Base-by-base conservation (phyloP, 2,888 invertebrate genomes). In the Melikaiella ostensackeni region DNA sequence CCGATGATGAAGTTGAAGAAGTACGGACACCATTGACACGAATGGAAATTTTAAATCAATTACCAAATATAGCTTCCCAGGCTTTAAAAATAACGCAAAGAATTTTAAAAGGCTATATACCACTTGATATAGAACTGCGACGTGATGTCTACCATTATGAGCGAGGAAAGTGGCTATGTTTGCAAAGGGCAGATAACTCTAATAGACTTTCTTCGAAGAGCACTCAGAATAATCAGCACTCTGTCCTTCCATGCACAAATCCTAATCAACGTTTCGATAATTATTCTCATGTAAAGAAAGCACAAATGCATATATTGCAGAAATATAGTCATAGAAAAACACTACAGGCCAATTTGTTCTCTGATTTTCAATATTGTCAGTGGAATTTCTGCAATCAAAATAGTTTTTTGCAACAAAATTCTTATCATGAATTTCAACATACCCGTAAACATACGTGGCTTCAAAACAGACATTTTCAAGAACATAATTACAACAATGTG, bases 1-100 rank as follows among this genome's bases (percentile, higher is more conserved):
- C 91, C 0, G 91, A 91, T 46, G 91, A 91, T 57, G 91, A 91
- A 62, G 86, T 90, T 66, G 88, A 91, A 79, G 89, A 89, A 80
- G 85, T 89, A 35, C 89, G 87, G 1, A 81, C 80, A 5, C 85
- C 85, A 5, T 81, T 89, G 85, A 85, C 90, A 5, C 84, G 89
- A 75, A 87, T 87, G 86, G 90, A 91, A 66, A 86, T 91, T 79
- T 82, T 91, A 27, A 89, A 91, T 80, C 83, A 86, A n/a, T 79
- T 91, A 62, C 91, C 91, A 35, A 89, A 91, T 78, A 82, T 90
- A 11, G 89, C 88, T 11, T 77, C 75, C 4, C 77, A 82, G 8
- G 76, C 80, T 4, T 80, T 83, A 1, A 79, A 79, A 24, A 50
- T 88, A 5, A 83, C 79, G 27, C 82, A 84, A 19, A 87, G 85